Evolutionary conservation across 2,113 vertebrate genomes (phyloP).

Genomic region (Cyanoliseus patagonus): DNA sequence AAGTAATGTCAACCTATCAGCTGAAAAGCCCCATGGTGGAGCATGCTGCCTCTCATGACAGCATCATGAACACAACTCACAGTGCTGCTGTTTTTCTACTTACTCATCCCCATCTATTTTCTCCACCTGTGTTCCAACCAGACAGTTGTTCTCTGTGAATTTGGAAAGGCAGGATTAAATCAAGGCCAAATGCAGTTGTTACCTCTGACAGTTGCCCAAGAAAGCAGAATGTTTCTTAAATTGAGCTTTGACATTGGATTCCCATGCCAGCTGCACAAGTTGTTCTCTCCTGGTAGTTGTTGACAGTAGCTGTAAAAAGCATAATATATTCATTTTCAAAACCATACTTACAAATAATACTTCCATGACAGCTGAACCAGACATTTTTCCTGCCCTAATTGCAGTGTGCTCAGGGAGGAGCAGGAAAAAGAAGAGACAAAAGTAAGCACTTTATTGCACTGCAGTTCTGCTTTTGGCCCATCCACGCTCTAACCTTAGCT

Average conservation of each 20-base stretch:
- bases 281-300: conserved; percentile 47
- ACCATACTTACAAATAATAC: conserved; percentile 11
- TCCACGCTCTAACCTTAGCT: not conserved
- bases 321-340: conserved; percentile 60
- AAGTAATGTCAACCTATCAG: not conserved
- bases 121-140: not conserved
- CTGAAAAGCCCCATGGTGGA: not conserved
- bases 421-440: not conserved
- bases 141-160: not conserved
- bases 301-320: conserved; percentile 68
- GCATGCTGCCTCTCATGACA: not conserved
- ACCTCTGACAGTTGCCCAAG: not conserved
- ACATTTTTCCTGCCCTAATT: conserved; percentile 17
- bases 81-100: not conserved
- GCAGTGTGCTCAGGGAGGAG: not conserved
- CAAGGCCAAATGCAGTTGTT: not conserved
- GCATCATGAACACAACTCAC: not conserved
- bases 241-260: conserved; percentile 13
- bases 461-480: not conserved
- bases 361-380: conserved; percentile 37
- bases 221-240: conserved; percentile 28
- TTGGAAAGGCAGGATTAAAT: conserved; percentile 26
- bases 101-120: not conserved
- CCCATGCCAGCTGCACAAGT: conserved; percentile 41
- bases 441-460: not conserved